Base-by-base conservation (phyloP, 1,140 invertebrate genomes). In the Drosophila jambulina region DNA sequence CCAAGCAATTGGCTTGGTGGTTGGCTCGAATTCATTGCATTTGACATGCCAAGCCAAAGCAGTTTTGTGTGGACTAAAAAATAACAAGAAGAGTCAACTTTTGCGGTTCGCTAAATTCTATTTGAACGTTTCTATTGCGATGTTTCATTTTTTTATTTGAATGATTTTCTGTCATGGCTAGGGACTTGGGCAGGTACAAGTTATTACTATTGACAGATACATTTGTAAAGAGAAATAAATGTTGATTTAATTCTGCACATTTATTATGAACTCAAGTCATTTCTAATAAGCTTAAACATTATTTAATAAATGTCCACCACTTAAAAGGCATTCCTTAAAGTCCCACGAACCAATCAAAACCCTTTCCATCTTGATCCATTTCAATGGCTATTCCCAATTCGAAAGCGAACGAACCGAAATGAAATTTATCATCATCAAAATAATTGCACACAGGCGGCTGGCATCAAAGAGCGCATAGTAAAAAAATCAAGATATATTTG, bases 11-110 rank as follows among this genome's bases (percentile, higher is more conserved):
- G 63, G 63, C n/a, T 34, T 38, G 80, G 21, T 42, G 29, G 42
- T 36, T 45, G 38, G 42, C 15, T 58, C 7, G 48, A 68, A 61
- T 77, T 79, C 65, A 72, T 88, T 84, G 84, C 84, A 87, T 88
- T 87, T 87, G 84, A 87, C 84, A 88, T 87, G 85, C 84, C 80
- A 88, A 81, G 65, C 48, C 61, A 88, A 17, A 17, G 80, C 56
- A 51, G 71, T 51, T 72, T 86, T 68, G 21, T 84, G 85, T 79
- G 70, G 78, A 71, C 81, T 68, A 74, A 71, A 84, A 85, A 61
- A 27, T 74, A 54, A 62, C 59, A 38, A 85, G 74, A 49, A 60
- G 58, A 78, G 80, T 57, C 84, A 83, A 83, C 60, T 69, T 63
- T 64, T 76, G 53, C 19, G 82, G 67, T 48, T 72, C 59, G 78